These are phyloP conservation scores for Nephrotoma appendiculata DNA, from an alignment of 2,888 invertebrate genomes.

Conservation along the genomic window DNA sequence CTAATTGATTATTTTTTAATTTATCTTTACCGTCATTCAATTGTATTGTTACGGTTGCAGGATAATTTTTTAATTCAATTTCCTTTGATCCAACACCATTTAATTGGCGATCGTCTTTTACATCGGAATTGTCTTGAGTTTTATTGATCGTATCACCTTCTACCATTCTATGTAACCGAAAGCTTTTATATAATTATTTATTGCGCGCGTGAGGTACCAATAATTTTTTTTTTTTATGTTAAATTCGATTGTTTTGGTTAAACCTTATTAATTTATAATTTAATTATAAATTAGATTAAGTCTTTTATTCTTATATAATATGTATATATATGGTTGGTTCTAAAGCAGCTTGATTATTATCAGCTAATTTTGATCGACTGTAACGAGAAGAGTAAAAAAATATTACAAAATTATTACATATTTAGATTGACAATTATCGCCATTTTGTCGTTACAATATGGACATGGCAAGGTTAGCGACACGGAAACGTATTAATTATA, in stretches of 20 bases:
- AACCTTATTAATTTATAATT: background rate
- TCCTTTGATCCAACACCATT: slow-evolving; percentile 66
- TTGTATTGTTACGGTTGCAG: slow-evolving; percentile 5
- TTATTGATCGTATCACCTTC: slow-evolving; percentile 72
- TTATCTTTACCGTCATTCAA: slow-evolving; percentile 7
- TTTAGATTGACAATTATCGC: background rate
- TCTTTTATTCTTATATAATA: background rate
- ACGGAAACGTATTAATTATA: background rate
- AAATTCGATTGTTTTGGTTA: background rate
- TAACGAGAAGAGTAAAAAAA: background rate
- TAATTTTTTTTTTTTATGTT: background rate
- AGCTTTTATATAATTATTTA: background rate
- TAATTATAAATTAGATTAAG: background rate
- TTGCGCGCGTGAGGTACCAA: background rate
- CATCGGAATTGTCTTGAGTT: slow-evolving; percentile 58
- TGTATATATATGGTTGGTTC: background rate
- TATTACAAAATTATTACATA: background rate
- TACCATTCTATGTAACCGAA: slow-evolving; percentile 73
- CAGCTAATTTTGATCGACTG: slow-evolving; percentile 2
- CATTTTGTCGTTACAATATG: background rate
- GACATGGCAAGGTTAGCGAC: background rate
- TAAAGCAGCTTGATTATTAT: background rate
- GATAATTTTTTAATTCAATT: slow-evolving; percentile 32
- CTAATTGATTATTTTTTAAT: slow-evolving; percentile 6
- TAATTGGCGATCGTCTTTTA: slow-evolving; percentile 65